These are phyloP conservation scores for Noturus placidus DNA, from an alignment of 2,113 vertebrate species.

Conservation along the genomic window DNA sequence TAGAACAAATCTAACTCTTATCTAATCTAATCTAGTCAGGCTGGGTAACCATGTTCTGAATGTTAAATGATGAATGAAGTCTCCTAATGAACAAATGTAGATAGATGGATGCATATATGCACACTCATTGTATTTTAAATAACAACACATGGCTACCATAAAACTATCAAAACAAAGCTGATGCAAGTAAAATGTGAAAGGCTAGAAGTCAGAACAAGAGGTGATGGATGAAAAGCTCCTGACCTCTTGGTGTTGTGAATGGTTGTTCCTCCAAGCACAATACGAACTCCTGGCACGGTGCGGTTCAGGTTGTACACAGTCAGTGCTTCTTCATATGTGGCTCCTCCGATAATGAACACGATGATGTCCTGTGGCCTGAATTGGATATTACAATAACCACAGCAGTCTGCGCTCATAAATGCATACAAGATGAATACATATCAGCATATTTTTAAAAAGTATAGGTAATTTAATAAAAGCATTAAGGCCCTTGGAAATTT, in stretches of 20 bases:
- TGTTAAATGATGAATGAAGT: neutral
- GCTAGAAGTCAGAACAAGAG: neutral
- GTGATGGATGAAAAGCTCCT: neutral
- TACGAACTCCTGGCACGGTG: constrained; percentile 82
- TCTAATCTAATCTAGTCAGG: neutral
- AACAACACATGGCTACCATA: neutral
- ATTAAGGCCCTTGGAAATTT: neutral
- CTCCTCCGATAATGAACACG: constrained; percentile 91
- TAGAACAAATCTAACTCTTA: neutral
- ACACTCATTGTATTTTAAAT: constrained; percentile 14
- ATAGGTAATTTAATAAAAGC: neutral
- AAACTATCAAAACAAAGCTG: neutral
- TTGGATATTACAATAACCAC: constrained; percentile 2
- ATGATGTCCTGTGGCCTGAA: constrained; percentile 90
- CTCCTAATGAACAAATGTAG: neutral
- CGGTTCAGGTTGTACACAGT: constrained; percentile 90
- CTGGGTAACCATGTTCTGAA: neutral
- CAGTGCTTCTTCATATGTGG: constrained; percentile 90
- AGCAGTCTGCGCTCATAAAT: neutral
- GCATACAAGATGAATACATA: neutral
- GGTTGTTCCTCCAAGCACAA: constrained; percentile 87
- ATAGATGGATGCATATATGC: neutral
- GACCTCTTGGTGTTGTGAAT: constrained; percentile 94
- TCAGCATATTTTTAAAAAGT: neutral
- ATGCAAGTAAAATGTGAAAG: neutral